Evolutionary conservation across 2,113 vertebrate species (phyloP).

Genomic region (Bungarus multicinctus): DNA sequence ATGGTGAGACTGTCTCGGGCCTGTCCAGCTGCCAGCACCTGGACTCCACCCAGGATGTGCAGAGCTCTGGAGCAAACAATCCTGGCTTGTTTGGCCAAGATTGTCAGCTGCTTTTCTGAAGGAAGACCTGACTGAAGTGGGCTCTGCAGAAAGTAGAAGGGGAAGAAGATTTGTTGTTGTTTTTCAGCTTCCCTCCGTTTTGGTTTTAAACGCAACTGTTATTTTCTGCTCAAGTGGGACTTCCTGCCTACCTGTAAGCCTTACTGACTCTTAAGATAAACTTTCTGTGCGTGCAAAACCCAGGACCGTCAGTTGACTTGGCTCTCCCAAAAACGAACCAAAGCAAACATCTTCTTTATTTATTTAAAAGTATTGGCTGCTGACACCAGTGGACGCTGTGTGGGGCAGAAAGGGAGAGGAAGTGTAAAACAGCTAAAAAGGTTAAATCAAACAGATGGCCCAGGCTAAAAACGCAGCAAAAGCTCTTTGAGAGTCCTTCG

Average conservation of each 20-base stretch:
- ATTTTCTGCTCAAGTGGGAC: background rate
- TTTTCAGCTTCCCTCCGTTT: background rate
- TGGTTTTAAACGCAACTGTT: background rate
- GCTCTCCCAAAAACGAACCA: background rate
- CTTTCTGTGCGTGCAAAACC: background rate
- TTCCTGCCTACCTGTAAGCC: background rate
- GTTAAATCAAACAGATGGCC: background rate
- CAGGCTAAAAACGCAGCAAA: background rate
- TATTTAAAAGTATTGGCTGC: background rate
- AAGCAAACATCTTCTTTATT: background rate
- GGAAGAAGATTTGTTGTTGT: background rate
- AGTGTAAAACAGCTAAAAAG: background rate
- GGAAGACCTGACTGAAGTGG: background rate
- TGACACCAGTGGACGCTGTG: background rate
- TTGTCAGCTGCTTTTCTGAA: background rate
- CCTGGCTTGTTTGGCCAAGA: background rate
- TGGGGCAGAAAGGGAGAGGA: background rate
- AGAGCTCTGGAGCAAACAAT: background rate
- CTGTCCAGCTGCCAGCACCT: background rate
- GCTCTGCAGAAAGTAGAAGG: background rate
- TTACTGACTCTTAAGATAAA: background rate
- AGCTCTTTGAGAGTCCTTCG: background rate
- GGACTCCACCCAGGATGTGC: background rate
- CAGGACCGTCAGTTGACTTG: background rate
- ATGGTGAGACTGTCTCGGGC: background rate